Base-by-base conservation (phyloP, 1,140 invertebrate species). In the Drosophila cardini region DNA sequence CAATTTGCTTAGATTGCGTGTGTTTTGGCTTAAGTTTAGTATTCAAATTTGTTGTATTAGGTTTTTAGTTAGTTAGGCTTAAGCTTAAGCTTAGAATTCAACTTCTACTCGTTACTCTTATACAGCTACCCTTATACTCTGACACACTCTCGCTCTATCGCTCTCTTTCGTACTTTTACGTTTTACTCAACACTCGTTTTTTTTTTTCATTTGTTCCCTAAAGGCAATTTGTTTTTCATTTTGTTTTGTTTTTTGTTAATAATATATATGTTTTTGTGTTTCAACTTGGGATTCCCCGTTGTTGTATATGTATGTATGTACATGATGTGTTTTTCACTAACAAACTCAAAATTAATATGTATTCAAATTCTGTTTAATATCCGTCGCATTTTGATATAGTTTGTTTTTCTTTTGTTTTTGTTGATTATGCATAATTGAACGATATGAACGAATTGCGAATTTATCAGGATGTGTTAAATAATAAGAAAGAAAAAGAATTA, bases 151-250 rank as follows among this genome's bases (percentile, higher is more conserved):
- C 26, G 2, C 40, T 9, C 21, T 43, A 13, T 58, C 43, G n/a
- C 55, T 58, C 46, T 30, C 21, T 30, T 10, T 50, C 11, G 2
- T 10, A 7, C 15, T 30, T 32, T 34, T 48, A 6, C 52, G 15
- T 11, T 38, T 55, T 18, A 8, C 43, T 55, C 48, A 52, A 48
- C 57, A 48, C 57, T 50, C 45, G 15, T 11, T 6, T 55, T 53
- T 61, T 56, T 8, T 13, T 74, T 72, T 72, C 52, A 68, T 87
- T 87, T 87, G 83, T 77, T 87, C 83, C 83, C 83, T 86, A 86
- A 86, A 87, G 83, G 84, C 83, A 86, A 79, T 81, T 85, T 61
- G 18, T 63, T 74, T 70, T n/a, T n/a, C n/a, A n/a, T n/a, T n/a
- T 61, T 26, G 16, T 43, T 67, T 61, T 42, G 30, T 58, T 26